phyloP scores from a whole-genome alignment of 2,113 vertebrate species.

The Aegithalos caudatus region DNA sequence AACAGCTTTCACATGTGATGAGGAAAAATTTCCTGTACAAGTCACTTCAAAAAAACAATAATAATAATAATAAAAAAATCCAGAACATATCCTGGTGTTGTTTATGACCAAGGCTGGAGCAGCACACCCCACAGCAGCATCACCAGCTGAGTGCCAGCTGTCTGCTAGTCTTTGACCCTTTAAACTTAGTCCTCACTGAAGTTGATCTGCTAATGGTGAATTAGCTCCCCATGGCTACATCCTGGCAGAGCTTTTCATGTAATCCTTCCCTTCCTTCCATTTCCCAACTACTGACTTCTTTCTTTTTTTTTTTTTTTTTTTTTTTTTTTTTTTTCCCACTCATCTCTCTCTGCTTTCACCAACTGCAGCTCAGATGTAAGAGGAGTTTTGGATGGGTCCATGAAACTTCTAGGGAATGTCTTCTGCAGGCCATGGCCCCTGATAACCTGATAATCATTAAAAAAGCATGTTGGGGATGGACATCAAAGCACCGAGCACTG shows the following conservation, averaged over 20 bases:
- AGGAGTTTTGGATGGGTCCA: not conserved
- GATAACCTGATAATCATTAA: not conserved
- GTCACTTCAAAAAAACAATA: not conserved
- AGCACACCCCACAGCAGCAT: conserved; percentile 1
- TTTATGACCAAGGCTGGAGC: conserved; percentile 20
- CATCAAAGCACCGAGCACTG: not conserved
- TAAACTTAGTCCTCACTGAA: conserved; percentile 47
- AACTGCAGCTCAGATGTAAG: not conserved
- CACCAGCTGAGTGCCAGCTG: conserved; percentile 73
- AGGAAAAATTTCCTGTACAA: conserved; percentile 69
- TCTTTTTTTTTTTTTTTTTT: not conserved
- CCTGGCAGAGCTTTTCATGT: conserved; percentile 59
- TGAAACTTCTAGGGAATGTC: not conserved
- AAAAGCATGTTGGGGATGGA: not conserved
- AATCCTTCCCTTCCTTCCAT: conserved; percentile 65
- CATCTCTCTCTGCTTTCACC: not conserved
- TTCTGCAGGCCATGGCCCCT: not conserved
- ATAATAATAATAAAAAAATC: not conserved
- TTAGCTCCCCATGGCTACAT: conserved; percentile 58
- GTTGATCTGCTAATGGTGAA: conserved; percentile 35
- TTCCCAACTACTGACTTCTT: not conserved
- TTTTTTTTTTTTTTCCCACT: not conserved
- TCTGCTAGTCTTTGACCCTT: conserved; percentile 36
- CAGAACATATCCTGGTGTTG: not conserved
- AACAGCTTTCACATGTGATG: conserved; percentile 60